phyloP scores from a whole-genome alignment of 2,113 vertebrate genomes.

The Ptilonorhynchus violaceus region DNA sequence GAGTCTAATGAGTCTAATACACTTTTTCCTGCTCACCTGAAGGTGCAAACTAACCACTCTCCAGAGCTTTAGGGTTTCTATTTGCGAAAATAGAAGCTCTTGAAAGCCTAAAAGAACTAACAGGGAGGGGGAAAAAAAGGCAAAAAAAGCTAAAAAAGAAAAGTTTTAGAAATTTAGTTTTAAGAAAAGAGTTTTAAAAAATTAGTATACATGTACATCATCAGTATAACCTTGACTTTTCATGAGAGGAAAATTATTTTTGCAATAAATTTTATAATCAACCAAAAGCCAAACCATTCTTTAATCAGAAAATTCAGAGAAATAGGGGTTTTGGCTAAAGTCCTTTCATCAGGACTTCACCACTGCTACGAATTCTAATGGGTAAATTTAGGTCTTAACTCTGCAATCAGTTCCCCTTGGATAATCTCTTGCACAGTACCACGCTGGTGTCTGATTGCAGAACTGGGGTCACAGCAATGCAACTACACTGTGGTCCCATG shows the following conservation, averaged over 20 bases:
- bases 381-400: neutral
- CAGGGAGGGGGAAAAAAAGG: too few relatives aligned
- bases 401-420: neutral
- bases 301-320: neutral
- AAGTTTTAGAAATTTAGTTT: too few relatives aligned
- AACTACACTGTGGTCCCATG: neutral
- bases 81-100: neutral
- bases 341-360: neutral
- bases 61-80: neutral
- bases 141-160: neutral
- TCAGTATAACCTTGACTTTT: neutral
- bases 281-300: neutral
- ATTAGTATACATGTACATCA: neutral
- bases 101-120: neutral
- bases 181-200: neutral
- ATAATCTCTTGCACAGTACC: neutral
- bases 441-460: neutral
- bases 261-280: neutral
- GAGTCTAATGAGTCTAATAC: neutral
- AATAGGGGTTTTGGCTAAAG: neutral
- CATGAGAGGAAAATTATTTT: neutral
- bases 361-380: neutral
- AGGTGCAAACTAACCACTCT: neutral
- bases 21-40: neutral
- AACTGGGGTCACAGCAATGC: accelerated